Percentiles rank a stretch among this genome's conserved stretches.
Evolutionary conservation across 2,113 vertebrate species (phyloP).

Genomic region (Chloebia gouldiae): DNA sequence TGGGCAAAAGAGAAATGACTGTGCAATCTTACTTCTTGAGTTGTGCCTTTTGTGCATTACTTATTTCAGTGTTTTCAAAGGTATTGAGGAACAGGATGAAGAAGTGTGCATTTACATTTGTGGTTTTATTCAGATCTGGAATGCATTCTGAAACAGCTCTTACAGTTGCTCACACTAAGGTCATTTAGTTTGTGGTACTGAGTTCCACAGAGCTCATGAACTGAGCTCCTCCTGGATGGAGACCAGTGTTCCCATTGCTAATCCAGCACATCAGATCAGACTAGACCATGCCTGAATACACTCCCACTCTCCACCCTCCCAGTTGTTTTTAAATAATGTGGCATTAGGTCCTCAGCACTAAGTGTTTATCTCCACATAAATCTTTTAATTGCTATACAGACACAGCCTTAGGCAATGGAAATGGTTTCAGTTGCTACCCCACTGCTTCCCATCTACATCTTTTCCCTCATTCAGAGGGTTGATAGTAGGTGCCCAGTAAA

Average conservation of each 20-base stretch:
- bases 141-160: neutral
- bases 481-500: neutral
- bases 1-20: neutral
- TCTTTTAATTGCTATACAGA: neutral
- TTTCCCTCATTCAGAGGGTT: neutral
- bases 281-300: neutral
- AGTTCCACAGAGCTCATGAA: neutral
- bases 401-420: neutral
- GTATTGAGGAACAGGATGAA: neutral
- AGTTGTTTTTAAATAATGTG: neutral
- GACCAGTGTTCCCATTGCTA: fast-evolving
- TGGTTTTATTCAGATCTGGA: neutral
- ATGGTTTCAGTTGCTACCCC: neutral
- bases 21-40: neutral
- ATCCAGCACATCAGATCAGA: neutral
- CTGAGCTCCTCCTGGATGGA: neutral
- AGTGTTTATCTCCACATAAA: neutral
- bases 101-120: neutral
- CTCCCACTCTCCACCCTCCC: no score
- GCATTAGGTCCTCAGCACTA: neutral
- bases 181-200: neutral
- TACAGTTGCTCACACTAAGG: neutral
- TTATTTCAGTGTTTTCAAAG: neutral
- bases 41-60: neutral
- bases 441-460: neutral